Evolutionary conservation across 2,113 vertebrate species (phyloP), one percentile per base, ranked within the genome.

Genomic region (Dendrocopos noguchii): DNA sequence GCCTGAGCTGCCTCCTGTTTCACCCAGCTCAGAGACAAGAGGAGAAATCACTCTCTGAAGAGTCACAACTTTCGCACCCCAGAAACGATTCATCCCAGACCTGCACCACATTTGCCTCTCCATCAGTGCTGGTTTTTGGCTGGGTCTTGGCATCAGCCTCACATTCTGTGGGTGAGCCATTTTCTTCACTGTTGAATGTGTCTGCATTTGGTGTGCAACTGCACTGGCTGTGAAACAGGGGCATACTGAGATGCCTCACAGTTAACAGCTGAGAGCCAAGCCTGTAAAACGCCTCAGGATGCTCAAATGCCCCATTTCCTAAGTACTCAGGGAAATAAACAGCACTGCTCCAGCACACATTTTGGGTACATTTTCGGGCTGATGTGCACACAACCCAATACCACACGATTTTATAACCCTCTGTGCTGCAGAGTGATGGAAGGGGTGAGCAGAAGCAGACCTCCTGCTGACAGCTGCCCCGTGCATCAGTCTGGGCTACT

Each of bases 81-180:
- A 4, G 46, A 7, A 63, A 1, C 0, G 1, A 28, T 20, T 22
- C n/a, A 10, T 3, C 42, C 46, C 80, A 79, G 24, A 13, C 80
- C 31, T 2, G 50, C 24, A 6, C 6, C 18, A 0, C 44, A 4
- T 4, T 6, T 9, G 2, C 77, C 50, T n/a, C 75, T 50, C 29
- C 34, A 7, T 1, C 6, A 2, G 19, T 12, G 31, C 44, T 0
- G 1, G 5, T 15, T 59, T 90, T 31, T 1, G 4, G 29, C 5
- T 31, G 52, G 20, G 11, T 46, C 72, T 63, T 0, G 0, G 0
- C 12, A n/a, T 25, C 36, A 85, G 72, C 64, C 80, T 39, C 50
- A 1, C 2, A 1, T 19, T 78, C 34, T 50, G 36, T 3, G 33
- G 52, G 18, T 8, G 17, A 33, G 71, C 53, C 10, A 2, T 66